phyloP scores from a whole-genome alignment of 2,797 vertebrate species.

The Tangara arthus region DNA sequence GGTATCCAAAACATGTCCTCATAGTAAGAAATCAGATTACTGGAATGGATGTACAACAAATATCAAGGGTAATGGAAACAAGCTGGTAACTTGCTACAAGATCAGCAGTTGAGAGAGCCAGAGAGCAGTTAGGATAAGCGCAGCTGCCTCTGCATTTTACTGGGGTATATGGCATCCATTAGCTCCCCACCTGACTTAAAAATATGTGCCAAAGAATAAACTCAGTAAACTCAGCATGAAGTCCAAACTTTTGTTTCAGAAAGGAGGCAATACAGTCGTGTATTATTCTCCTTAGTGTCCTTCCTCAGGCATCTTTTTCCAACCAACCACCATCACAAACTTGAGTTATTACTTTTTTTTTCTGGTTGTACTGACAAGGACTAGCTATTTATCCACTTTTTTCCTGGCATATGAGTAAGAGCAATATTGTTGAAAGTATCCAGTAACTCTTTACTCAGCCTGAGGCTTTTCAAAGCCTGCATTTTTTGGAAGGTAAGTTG shows the following conservation, averaged over 20 bases:
- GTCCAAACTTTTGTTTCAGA: not conserved
- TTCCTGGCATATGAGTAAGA: not conserved
- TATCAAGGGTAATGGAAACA: not conserved
- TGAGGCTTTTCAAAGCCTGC: not conserved
- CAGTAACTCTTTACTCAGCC: not conserved
- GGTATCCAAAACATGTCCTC: not conserved
- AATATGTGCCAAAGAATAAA: not conserved
- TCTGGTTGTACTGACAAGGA: not conserved
- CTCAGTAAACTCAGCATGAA: not conserved
- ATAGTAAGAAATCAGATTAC: not conserved
- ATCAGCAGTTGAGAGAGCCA: not conserved
- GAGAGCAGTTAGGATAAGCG: not conserved
- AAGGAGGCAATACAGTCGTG: not conserved
- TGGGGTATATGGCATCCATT: not conserved
- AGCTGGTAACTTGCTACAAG: not conserved
- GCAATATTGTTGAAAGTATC: not conserved
- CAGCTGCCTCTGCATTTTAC: not conserved
- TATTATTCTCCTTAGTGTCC: not conserved
- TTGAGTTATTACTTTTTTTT: not conserved
- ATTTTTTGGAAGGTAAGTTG: not conserved
- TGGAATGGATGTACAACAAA: not conserved
- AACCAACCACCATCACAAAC: not conserved
- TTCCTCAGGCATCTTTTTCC: not conserved
- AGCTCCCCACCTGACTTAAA: not conserved
- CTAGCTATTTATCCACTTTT: not conserved